Conservation (phyloP, 2,797 vertebrate species). For the Premnoplex brunnescens region DNA sequence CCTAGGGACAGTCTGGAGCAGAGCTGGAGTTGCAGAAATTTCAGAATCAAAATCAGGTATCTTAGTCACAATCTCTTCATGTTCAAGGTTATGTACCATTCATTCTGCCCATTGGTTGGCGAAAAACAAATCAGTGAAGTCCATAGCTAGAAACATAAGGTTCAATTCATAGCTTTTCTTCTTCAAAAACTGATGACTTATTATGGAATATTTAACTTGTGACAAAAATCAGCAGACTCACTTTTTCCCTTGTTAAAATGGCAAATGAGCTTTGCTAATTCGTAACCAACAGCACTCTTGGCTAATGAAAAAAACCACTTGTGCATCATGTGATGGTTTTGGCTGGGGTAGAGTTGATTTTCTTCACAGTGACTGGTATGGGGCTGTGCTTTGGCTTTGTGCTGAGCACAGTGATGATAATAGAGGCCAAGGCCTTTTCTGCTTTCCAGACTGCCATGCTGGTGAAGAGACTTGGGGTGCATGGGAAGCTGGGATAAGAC, state of each 20-base stretch:
- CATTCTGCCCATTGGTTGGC: not conserved
- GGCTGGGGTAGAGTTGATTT: not conserved
- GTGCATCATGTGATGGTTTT: not conserved
- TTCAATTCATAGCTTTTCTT: not conserved
- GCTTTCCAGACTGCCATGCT: not conserved
- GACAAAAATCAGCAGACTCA: not conserved
- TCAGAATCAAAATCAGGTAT: not conserved
- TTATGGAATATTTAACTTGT: not conserved
- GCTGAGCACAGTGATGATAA: not conserved
- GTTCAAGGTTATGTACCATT: not conserved
- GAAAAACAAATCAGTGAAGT: not conserved
- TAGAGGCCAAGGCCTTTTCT: not conserved
- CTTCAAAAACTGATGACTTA: not conserved
- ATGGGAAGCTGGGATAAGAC: not conserved
- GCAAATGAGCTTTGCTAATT: not conserved
- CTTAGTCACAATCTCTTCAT: not conserved
- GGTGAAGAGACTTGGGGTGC: not conserved
- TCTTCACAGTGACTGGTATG: rapidly evolving
- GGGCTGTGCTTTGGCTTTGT: not conserved
- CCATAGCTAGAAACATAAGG: not conserved
- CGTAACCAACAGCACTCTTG: not conserved
- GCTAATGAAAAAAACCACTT: not conserved
- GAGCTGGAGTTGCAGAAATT: not conserved
- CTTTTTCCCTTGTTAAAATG: not conserved
- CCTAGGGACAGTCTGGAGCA: not conserved